Base-by-base conservation (phyloP, 1,140 invertebrate species). In the Drosophila mojavensis region DNA sequence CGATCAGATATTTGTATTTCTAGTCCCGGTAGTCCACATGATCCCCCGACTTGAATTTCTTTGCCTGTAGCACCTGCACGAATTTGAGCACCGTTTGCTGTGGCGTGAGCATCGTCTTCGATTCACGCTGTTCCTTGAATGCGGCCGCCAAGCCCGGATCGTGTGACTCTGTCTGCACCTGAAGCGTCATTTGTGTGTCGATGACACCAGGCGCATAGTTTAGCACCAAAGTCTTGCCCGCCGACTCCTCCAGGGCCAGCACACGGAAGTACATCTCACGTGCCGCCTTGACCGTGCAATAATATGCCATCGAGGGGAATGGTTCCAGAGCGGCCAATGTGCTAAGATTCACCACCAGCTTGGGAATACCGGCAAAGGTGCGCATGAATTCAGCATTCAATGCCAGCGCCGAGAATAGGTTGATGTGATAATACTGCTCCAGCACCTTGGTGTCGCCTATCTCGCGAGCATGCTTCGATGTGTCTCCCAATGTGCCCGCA, bases 191-290 rank as follows among this genome's bases (percentile, higher is more conserved):
- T 54, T 97, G 95, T 0, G 98, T 99, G 72, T 97, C 94, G 3
- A 99, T 96, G 4, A 98, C 97, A 26, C 98, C 98, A 0, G 98
- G 98, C 4, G 98, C 96, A 93, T 99, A 99, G 93, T 96, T 98
- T 3, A 99, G 92, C 9, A 99, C 95, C 63, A 95, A 93, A 0
- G 98, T 93, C 24, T 94, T 88, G 77, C 96, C 95, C 0, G 65
- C 11, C 0, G 75, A 10, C 65, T 92, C 91, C 93, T 99, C 98
- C 30, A 94, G 92, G 7, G 97, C 97, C 51, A 99, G 93, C 33
- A 96, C 95, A 88, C 95, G 95, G 84, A 99, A 98, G 90, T 96
- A 97, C 95, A 98, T 97, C 85, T 99, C 97, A 56, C 98, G 93
- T n/a, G 97, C 96, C 13, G 98, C 97, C 94, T 98, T 98, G 53